A percentile compares a stretch with the other conserved stretches of the same genome.
phyloP scores from a whole-genome alignment of 2,797 vertebrate species.

The Helicolenus hilgendorfi region DNA sequence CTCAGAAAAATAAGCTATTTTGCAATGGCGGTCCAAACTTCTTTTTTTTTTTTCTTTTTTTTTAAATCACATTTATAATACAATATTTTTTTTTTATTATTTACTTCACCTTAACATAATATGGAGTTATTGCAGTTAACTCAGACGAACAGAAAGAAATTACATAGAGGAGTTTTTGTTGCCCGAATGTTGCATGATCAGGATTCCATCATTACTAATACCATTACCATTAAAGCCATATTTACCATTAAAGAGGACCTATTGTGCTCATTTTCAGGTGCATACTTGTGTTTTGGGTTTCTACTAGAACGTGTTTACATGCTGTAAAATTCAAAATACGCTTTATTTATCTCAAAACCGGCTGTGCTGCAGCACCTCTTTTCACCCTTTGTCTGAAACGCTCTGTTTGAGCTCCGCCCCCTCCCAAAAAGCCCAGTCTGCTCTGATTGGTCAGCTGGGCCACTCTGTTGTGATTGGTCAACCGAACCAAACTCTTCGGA shows the following conservation, averaged over 20 bases:
- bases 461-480: too few species aligned
- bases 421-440: too few species aligned
- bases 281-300: background rate
- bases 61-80: background rate
- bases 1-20: slow-evolving; percentile 48
- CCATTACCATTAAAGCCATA: background rate
- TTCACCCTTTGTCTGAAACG: too few species aligned
- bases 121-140: background rate
- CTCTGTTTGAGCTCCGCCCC: too few species aligned
- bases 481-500: too few species aligned
- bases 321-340: too few species aligned
- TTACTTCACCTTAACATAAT: background rate
- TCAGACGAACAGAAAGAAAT: background rate
- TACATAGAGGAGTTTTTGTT: background rate
- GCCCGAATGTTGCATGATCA: background rate
- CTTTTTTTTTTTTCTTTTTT: background rate
- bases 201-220: background rate
- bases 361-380: too few species aligned
- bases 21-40: slow-evolving; percentile 7
- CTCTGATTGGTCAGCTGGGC: too few species aligned
- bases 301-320: background rate
- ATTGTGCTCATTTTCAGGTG: too few species aligned
- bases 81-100: background rate
- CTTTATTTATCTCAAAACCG: too few species aligned
- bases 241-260: too few species aligned